Base-by-base conservation (phyloP, 1,140 invertebrate species). In the Nasonia giraulti region DNA sequence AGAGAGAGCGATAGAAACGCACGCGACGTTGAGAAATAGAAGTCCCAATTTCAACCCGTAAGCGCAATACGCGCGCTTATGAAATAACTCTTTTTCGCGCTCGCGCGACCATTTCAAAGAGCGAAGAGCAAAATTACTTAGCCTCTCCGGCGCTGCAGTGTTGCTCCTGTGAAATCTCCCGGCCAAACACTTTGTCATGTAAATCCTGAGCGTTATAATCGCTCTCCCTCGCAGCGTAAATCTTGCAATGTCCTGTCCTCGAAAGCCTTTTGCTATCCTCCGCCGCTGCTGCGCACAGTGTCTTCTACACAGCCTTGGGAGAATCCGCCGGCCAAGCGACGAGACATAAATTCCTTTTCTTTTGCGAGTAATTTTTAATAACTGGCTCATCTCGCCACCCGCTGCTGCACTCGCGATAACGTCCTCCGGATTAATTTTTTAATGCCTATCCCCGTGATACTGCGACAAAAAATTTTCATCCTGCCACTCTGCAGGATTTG, bases 151-250 rank as follows among this genome's bases (percentile, higher is more conserved):
- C 5, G 55, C n/a, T 17, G 20, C 17, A 27, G 27, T 27, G 27
- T 27, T 44, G 20, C 17, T 62, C 0, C 27, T n/a, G 33, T 33
- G 55, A 82, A 82, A 82, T 76, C 31, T 68, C 47, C 2, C n/a
- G 40, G 14, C 50, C 33, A 20, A 62, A 76, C 74, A 68, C 73
- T 82, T 82, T 82, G 73, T 82, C 55, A 76, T 82, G 81, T 76
- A 82, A 76, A 82, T 82, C 31, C 73, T 20, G 27, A 7, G 71
- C 44, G 6, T 74, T 81, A 73, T 81, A 81, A 81, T 81, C 69
- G 69, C 73, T 47, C 33, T 81, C 27, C 55, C 55, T 62, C 55
- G 47, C 47, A 50, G 50, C 80, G 69, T 81, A 73, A 81, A 81
- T 73, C 69, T 81, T 81, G 14, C 80, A 33, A 50, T 55, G 44